Conservation (phyloP, 2,797 vertebrate genomes). For the Paedocypris micromegethes region DNA sequence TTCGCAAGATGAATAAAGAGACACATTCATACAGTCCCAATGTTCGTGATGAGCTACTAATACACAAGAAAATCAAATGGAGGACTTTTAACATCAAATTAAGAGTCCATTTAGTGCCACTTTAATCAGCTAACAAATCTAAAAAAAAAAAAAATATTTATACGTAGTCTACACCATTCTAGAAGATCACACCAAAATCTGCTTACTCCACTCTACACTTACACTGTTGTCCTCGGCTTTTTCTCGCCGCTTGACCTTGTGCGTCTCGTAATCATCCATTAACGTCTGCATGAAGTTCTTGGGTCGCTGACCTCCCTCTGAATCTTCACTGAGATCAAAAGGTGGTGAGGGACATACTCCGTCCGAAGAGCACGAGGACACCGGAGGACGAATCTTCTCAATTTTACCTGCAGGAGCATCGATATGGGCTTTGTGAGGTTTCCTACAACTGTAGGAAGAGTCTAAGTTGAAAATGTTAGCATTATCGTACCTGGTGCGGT, state of each 20-base stretch:
- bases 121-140: too few relatives aligned
- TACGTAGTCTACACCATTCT: not conserved
- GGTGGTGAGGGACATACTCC: conserved; percentile 65
- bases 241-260: conserved; percentile 93
- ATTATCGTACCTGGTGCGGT: conserved; percentile 80
- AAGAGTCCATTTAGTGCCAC: too few relatives aligned
- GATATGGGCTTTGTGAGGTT: too few relatives aligned
- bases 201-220: conserved; percentile 58
- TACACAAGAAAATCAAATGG: too few relatives aligned
- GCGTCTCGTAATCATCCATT: conserved; percentile 94
- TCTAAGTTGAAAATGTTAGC: too few relatives aligned
- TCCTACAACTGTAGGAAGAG: too few relatives aligned
- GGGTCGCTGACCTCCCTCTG: conserved; percentile 76
- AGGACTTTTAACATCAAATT: too few relatives aligned
- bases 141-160: too few relatives aligned
- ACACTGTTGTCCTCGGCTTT: conserved; percentile 91
- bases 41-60: too few relatives aligned
- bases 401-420: conserved; percentile 81
- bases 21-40: too few relatives aligned
- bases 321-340: conserved; percentile 81
- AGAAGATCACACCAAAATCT: not conserved
- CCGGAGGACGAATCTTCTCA: conserved; percentile 86
- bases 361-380: conserved; percentile 78
- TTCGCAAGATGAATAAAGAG: too few relatives aligned
- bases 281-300: conserved; percentile 98